phyloP scores from a whole-genome alignment of 2,113 vertebrate genomes.

The Proteles cristata region DNA sequence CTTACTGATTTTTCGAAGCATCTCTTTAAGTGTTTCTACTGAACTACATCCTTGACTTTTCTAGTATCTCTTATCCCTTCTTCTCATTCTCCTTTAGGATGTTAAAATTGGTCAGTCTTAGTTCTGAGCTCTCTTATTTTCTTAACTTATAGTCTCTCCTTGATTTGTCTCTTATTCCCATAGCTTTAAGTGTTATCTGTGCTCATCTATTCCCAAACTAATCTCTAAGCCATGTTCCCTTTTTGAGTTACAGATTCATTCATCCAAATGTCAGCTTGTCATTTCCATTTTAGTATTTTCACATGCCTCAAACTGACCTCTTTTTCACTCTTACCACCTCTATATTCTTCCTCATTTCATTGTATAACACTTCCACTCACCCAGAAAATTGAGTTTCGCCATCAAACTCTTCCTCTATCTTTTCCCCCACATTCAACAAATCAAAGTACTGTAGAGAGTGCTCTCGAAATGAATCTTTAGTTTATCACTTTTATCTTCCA shows the following conservation, averaged over 20 bases:
- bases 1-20: not conserved
- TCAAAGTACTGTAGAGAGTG: not conserved
- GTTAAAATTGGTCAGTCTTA: not conserved
- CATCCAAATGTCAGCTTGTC: not conserved
- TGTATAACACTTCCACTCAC: not conserved
- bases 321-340: not conserved
- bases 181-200: constrained; percentile 20
- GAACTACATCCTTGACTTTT: not conserved
- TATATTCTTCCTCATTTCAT: not conserved
- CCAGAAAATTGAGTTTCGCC: not conserved
- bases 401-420: not conserved
- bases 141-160: not conserved
- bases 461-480: not conserved
- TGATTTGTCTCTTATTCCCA: not conserved
- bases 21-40: not conserved
- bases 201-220: not conserved
- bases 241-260: not conserved
- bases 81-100: not conserved
- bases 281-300: constrained; percentile 2
- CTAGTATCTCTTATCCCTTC: not conserved
- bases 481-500: not conserved
- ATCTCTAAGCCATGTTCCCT: not conserved
- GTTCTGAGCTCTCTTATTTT: not conserved
- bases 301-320: not conserved
- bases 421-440: not conserved